Evolutionary conservation across 2,797 vertebrate genomes (phyloP), one percentile per base, ranked within the genome.

Genomic region (Ptychadena robeensis): DNA sequence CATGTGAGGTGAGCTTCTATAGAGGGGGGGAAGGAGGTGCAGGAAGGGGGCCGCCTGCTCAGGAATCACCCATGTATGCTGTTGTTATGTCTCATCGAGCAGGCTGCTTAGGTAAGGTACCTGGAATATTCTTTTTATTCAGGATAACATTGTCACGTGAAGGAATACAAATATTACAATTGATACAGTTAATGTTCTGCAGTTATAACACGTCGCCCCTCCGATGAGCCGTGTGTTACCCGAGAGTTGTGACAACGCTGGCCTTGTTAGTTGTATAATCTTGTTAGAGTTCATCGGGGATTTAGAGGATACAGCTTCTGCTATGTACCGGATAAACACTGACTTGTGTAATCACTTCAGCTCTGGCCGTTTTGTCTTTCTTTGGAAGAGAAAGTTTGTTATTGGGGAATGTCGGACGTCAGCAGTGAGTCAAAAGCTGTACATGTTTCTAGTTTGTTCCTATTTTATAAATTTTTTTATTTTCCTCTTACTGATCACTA

Each of bases 1-100:
- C 83, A 85, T 75, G 31, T 76, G 78, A 85, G 83, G 78, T 85
- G 83, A 80, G 63, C 34, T 44, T 40, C 76, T 18, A 71, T 2
- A n/a, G 71, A 31, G 30, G 9, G 30, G 22, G n/a, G 32, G 53
- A 61, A 40, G 38, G 81, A 69, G 81, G 53, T 79, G 25, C 64
- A 73, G 40, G 30, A 73, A 15, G n/a, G 61, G 59, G 59, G 25
- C 63, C 2, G 30, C 32, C 25, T 27, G 22, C 35, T 27, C 25
- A 9, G 64, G 44, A 14, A 53, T 53, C 44, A 53, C 44, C 44
- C 44, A 6, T 18, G 18, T 4, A 1, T 61, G 9, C 57, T 27
- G 8, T 11, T 48, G 1, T 48, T 48, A 22, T 6, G 1, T 1
- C 44, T 22, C 18, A 53, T 53, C 15, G 22, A 48, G 44, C 1